Evolutionary conservation across 2,888 invertebrate species (phyloP).

Genomic region (Acleris cristana): DNA sequence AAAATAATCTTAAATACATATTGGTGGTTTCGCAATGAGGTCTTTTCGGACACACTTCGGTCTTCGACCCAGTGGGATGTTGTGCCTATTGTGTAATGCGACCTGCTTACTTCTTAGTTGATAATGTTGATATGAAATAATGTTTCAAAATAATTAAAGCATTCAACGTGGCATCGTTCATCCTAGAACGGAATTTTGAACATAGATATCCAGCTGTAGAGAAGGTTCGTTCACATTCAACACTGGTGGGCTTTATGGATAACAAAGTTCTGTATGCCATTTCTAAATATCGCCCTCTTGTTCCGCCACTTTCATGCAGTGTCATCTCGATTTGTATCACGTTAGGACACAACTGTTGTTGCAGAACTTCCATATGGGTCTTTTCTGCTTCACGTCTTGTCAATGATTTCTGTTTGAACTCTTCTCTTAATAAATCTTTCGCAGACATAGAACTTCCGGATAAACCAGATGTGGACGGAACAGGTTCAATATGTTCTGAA

Average conservation of each 20-base stretch:
- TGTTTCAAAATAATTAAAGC: not conserved
- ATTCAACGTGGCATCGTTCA: not conserved
- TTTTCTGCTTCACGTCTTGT: not conserved
- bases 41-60: too few species aligned
- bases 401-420: not conserved
- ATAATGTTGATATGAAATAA: not conserved
- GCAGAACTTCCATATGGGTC: not conserved
- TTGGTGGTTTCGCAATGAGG: too few species aligned
- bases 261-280: not conserved
- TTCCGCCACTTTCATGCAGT: not conserved
- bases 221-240: not conserved
- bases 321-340: not conserved
- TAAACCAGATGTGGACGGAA: not conserved
- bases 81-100: too few species aligned
- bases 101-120: too few species aligned
- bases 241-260: not conserved
- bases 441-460: not conserved
- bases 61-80: too few species aligned
- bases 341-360: not conserved
- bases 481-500: not conserved
- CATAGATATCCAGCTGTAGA: slow-evolving; percentile 1
- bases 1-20: too few species aligned
- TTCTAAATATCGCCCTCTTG: not conserved
- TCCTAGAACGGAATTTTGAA: not conserved
- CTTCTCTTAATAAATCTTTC: not conserved